phyloP scores from a whole-genome alignment of 2,113 vertebrate species.

The Apistogramma diplotaenia region DNA sequence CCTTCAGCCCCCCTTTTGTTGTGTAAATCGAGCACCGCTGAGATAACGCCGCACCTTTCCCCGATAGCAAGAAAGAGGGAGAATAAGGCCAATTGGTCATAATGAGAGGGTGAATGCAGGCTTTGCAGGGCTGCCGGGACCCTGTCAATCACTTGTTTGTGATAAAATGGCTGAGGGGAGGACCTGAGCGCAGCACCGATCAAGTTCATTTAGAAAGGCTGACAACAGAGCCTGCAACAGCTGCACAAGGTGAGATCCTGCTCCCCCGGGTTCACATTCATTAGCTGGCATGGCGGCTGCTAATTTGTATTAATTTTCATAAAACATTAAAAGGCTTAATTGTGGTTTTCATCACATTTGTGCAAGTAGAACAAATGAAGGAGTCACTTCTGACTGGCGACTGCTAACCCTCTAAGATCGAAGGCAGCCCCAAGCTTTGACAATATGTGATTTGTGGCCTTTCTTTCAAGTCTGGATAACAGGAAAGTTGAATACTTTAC shows the following conservation, averaged over 20 bases:
- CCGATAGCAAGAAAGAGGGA: conserved; percentile 72
- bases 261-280: conserved; percentile 32
- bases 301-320: conserved; percentile 34
- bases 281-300: conserved; percentile 23
- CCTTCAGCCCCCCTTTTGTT: conserved; percentile 47
- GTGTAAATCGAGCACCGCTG: conserved; percentile 64
- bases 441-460: neutral
- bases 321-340: neutral
- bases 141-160: conserved; percentile 81
- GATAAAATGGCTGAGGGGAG: conserved; percentile 64
- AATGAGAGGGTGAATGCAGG: conserved; percentile 77
- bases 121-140: conserved; percentile 72
- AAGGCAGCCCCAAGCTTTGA: neutral
- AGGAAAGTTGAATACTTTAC: neutral
- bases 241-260: conserved; percentile 13
- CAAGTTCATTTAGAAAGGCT: conserved; percentile 71
- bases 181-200: conserved; percentile 58
- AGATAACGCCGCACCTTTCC: conserved; percentile 82
- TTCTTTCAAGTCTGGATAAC: neutral
- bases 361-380: neutral
- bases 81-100: conserved; percentile 82
- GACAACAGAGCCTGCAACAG: conserved; percentile 9
- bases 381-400: neutral
- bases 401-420: neutral
- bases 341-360: conserved; percentile 2